Base-by-base conservation (phyloP, 1,140 invertebrate genomes). In the Caenorhabditis remanei region DNA sequence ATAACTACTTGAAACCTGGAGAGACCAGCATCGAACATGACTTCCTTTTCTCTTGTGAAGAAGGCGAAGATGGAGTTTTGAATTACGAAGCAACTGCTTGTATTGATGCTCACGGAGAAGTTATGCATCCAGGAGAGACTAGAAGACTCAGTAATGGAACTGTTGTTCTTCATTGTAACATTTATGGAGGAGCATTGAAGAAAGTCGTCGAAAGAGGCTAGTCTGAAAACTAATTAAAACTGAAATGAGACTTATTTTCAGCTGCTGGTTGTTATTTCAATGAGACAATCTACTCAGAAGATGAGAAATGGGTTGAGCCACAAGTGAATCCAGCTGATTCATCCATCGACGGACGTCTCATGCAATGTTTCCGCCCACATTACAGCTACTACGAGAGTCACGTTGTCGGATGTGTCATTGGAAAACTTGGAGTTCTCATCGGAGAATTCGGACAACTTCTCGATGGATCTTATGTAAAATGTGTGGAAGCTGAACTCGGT, bases 351-450 rank as follows among this genome's bases (percentile, higher is more conserved):
- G 87, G 87, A 53, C 58, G 67, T 67, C 65, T 87, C 16, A 87
- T 87, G 87, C 87, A 87, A 61, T 87, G 87, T 46, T 87, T 87
- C 83, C 58, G 87, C 14, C 87, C 87, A 9, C 87, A 87, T 58
- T 84, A 87, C 55, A 71, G 46, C n/a, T 87, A 84, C 40, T 87
- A 67, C 53, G 87, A 87, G 63, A 84, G 58, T 9, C 87, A 87
- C 21, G 46, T 87, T 40, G 84, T 87, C 14, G 87, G 87, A 53
- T 87, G 87, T 79, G 87, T 83, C 6, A 67, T 87, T 46, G 87
- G 87, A 40, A 84, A 79, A 43, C 83, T 87, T 14, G 87, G 87
- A 53, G 24, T 87, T 46, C 56, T 58, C 7, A 63, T 87, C 40
- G 87, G 63, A 19, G 83, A 87, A 58, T 87, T 67, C 40, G 58